A percentile compares a stretch with the other conserved stretches of the same genome.
Conservation (phyloP, 2,797 vertebrate species). For the Luscinia luscinia region DNA sequence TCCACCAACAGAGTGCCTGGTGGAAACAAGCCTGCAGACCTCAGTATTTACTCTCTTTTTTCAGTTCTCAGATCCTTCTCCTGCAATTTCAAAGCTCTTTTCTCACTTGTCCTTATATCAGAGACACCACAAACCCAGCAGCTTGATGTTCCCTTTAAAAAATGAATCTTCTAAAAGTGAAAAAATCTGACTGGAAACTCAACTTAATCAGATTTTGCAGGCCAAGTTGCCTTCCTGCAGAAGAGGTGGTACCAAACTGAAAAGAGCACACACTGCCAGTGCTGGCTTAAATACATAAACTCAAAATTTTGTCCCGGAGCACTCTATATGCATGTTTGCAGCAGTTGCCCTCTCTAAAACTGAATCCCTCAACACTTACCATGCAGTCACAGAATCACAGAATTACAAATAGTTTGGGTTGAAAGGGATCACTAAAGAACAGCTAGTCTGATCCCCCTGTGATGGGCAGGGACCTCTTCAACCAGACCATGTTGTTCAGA, state of each 20-base stretch:
- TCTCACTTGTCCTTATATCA: background rate
- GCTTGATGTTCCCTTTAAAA: background rate
- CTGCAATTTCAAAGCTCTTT: background rate
- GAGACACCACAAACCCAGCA: background rate
- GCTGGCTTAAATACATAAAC: background rate
- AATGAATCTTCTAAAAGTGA: background rate
- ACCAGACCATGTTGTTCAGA: background rate
- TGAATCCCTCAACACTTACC: background rate
- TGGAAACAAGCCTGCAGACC: background rate
- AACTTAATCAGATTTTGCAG: background rate
- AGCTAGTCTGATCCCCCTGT: rapidly evolving
- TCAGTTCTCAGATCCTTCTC: background rate
- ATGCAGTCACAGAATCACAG: background rate
- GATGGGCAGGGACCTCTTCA: background rate
- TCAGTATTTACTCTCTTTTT: background rate
- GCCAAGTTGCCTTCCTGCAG: background rate
- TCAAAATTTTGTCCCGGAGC: background rate
- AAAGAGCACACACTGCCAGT: rapidly evolving
- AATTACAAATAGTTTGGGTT: background rate
- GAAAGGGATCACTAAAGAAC: background rate
- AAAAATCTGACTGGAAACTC: background rate
- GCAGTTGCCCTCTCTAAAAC: background rate
- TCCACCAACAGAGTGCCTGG: background rate
- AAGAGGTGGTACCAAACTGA: background rate
- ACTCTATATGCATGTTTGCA: background rate